A percentile compares a stretch with the other conserved stretches of the same genome.
Conservation (phyloP, 2,113 vertebrate genomes). For the Ifrita kowaldi region DNA sequence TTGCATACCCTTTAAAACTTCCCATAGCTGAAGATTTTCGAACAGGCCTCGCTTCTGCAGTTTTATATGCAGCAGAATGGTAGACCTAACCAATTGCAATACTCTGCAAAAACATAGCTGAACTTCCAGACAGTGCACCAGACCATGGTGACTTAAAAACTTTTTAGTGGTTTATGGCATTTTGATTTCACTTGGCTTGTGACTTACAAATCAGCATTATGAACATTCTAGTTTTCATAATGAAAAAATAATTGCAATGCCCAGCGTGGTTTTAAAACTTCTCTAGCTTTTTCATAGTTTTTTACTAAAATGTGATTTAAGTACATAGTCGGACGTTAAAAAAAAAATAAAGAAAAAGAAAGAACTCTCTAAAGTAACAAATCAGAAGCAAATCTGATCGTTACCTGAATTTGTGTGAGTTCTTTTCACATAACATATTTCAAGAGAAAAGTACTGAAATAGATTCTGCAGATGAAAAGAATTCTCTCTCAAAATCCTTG, state of each 20-base stretch:
- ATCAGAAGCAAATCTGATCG: neutral
- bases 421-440: neutral
- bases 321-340: neutral
- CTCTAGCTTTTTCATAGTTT: neutral
- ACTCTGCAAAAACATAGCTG: slow-evolving; percentile 11
- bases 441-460: neutral
- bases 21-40: neutral
- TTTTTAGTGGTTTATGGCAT: slow-evolving; percentile 3
- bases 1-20: neutral
- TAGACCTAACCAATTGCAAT: neutral
- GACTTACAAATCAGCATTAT: neutral
- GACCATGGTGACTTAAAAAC: slow-evolving; percentile 20
- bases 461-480: neutral
- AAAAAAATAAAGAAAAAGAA: neutral
- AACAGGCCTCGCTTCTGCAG: neutral
- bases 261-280: neutral
- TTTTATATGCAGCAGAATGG: neutral
- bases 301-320: neutral
- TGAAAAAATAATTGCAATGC: slow-evolving; percentile 2
- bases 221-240: neutral
- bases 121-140: slow-evolving; percentile 24
- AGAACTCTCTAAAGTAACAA: neutral
- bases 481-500: neutral
- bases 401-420: neutral
- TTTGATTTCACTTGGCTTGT: slow-evolving; percentile 16